These are phyloP conservation scores for Hephaestus fuliginosus DNA, from an alignment of 2,797 vertebrate species.

Conservation along the genomic window DNA sequence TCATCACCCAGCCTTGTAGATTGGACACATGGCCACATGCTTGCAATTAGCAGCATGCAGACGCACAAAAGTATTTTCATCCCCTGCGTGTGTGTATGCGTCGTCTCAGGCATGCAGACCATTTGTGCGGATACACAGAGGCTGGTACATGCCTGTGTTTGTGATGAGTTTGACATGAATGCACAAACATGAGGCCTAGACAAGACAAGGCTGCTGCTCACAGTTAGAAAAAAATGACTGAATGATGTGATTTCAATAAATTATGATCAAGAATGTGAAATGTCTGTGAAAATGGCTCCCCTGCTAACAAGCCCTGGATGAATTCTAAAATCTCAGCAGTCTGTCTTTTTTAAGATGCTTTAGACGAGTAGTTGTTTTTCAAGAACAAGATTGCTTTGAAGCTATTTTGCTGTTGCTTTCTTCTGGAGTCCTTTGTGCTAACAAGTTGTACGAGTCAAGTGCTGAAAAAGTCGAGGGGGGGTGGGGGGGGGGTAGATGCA, in stretches of 20 bases:
- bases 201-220: background rate
- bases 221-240: background rate
- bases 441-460: background rate
- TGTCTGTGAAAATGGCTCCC: background rate
- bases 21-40: conserved; percentile 66
- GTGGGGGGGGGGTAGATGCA: background rate
- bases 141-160: background rate
- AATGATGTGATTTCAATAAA: background rate
- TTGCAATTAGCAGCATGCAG: conserved; percentile 60
- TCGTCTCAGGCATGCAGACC: conserved; percentile 29
- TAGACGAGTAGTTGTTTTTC: conserved; percentile 4
- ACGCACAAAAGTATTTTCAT: conserved; percentile 50
- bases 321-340: background rate
- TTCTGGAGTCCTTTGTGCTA: conserved; percentile 24
- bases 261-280: background rate
- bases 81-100: background rate
- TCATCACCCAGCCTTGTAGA: conserved; percentile 56
- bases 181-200: background rate
- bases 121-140: conserved; percentile 20
- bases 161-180: background rate
- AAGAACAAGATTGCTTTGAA: background rate
- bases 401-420: conserved; percentile 16
- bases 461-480: background rate
- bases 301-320: background rate
- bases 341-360: background rate